Evolutionary conservation across 2,113 vertebrate species (phyloP), one percentile per base, ranked within the genome.

Genomic region (Egretta garzetta): DNA sequence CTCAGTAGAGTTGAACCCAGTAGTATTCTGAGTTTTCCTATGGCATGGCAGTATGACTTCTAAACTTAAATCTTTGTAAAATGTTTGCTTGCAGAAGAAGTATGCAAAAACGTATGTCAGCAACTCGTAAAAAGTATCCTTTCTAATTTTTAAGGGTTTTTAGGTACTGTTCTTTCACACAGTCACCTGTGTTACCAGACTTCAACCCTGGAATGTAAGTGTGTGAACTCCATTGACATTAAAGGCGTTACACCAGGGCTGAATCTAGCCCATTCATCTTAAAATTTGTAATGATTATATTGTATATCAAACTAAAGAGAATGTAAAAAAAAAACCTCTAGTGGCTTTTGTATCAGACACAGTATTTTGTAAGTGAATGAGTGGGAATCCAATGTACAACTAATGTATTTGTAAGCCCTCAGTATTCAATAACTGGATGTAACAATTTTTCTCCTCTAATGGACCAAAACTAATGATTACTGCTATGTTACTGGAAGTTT

Each of bases 1-100:
- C 85, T 79, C 56, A 66, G 93, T 96, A 82, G 91, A 77, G 96
- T 88, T 96, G 93, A 97, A 96, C 93, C 82, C 9, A 56, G 91
- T 92, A 47, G 91, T 92, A 86, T 86, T 62, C 85, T 76, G 83
- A 76, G 64, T 88, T 95, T 96, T 96, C 81, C 80, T 85, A 50
- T 37, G 74, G 60, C 87, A 82, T 92, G 96, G 81, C 59, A 68
- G 47, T 92, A 90, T 97, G 96, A 97, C 90, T 97, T 96, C 59
- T 52, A 75, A 66, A 83, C 95, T 88, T 81, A 95, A 96, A 96
- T 97, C 79, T 96, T 93, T 97, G 82, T 93, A 68, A 97, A 96
- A 88, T 85, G n/a, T 95, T 98, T 97, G 88, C 97, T 94, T 95
- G 96, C 93, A 96, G 96, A 97, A 80, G 84, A 72, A 93, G 41